Conservation (phyloP, 2,888 invertebrate genomes). For the Drosophila engyochracea region DNA sequence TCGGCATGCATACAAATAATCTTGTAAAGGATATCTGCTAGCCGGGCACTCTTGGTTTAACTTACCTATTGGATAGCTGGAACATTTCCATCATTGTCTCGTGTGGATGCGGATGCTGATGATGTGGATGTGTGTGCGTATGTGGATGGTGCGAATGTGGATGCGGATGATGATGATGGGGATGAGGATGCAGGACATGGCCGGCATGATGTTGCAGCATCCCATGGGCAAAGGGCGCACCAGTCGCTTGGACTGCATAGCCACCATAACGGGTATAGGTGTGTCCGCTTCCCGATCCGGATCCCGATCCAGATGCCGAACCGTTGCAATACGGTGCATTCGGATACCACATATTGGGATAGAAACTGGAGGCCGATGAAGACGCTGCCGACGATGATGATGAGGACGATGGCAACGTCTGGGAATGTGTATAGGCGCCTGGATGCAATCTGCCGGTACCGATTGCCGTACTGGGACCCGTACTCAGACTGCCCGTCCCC, state of each 20-base stretch:
- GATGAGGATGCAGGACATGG: slow-evolving; percentile 18
- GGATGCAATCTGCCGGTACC: slow-evolving; percentile 27
- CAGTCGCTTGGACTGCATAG: slow-evolving; percentile 31
- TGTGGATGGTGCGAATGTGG: slow-evolving; percentile 51
- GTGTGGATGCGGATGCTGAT: slow-evolving; percentile 58
- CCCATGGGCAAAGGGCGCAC: slow-evolving; percentile 34
- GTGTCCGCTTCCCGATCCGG: slow-evolving; percentile 7
- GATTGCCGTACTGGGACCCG: slow-evolving; percentile 8
- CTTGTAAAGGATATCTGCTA: neutral
- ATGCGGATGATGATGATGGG: slow-evolving; percentile 53
- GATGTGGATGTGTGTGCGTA: slow-evolving; percentile 52
- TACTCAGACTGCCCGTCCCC: slow-evolving; percentile 1
- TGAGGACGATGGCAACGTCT: slow-evolving; percentile 23
- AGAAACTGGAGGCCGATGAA: slow-evolving; percentile 43
- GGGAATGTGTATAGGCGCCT: slow-evolving; percentile 66
- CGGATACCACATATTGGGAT: slow-evolving; percentile 83
- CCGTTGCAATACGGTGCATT: slow-evolving; percentile 74
- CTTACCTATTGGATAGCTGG: slow-evolving; percentile 85
- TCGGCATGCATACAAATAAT: neutral
- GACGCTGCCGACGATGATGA: neutral
- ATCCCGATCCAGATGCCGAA: slow-evolving; percentile 2
- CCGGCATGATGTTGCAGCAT: slow-evolving; percentile 34
- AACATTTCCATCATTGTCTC: slow-evolving; percentile 84
- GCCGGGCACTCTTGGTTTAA: neutral
- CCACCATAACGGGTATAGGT: slow-evolving; percentile 43